phyloP scores from a whole-genome alignment of 2,797 vertebrate species.

The Tokudaia tokunoshimensis region DNA sequence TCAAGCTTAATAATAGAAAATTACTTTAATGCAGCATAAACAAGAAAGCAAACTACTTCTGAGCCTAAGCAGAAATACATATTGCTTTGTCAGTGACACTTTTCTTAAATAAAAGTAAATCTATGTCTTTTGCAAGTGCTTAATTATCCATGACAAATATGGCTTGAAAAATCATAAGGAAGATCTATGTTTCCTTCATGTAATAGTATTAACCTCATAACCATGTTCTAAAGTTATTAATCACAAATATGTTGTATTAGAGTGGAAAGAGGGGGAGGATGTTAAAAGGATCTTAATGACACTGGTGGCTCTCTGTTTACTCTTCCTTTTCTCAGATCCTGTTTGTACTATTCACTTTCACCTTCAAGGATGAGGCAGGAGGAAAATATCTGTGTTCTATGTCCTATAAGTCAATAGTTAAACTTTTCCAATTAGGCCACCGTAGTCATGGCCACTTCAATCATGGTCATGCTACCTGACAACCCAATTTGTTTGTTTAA shows the following conservation, averaged over 20 bases:
- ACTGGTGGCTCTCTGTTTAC: not conserved
- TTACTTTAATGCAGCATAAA: not conserved
- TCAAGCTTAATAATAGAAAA: not conserved
- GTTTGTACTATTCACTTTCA: not conserved
- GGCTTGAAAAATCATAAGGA: not conserved
- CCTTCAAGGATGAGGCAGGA: not conserved
- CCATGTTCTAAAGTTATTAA: constrained; percentile 6
- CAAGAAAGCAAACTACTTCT: not conserved
- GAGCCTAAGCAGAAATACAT: not conserved
- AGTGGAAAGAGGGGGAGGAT: not conserved
- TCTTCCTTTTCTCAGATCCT: not conserved
- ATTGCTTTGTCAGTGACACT: not conserved
- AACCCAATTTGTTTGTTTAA: not conserved
- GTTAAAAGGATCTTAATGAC: not conserved
- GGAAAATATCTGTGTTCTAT: not conserved
- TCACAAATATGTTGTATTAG: not conserved
- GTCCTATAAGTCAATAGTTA: not conserved
- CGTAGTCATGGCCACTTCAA: not conserved
- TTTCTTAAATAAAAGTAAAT: constrained; percentile 24
- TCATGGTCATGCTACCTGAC: not conserved
- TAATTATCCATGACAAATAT: constrained; percentile 3
- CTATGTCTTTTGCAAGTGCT: not conserved
- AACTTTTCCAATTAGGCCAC: not conserved
- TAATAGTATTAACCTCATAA: constrained; percentile 10
- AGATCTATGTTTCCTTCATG: not conserved